Conservation (phyloP, 1,140 invertebrate genomes). For the Vanessa atalanta region DNA sequence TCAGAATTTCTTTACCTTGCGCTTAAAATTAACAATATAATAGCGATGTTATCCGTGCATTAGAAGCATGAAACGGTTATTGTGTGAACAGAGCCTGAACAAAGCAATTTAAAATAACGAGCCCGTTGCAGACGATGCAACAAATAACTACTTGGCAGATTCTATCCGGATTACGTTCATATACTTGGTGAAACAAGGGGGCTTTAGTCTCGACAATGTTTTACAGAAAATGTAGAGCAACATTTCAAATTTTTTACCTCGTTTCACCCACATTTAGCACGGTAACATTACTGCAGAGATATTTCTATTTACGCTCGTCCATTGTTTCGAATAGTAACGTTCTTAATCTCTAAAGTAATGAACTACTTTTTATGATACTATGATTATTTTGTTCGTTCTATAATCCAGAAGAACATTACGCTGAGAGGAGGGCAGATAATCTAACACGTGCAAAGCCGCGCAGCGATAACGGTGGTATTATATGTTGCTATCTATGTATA, state of each 20-base stretch:
- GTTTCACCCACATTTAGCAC: constrained; percentile 2
- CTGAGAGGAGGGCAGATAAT: neutral
- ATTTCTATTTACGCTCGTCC: neutral
- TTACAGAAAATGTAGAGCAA: neutral
- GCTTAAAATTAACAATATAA: neutral
- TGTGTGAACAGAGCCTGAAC: constrained; percentile 21
- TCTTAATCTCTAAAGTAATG: neutral
- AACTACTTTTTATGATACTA: neutral
- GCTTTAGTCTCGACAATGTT: constrained; percentile 17
- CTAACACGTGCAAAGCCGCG: neutral
- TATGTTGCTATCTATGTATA: too few relatives aligned
- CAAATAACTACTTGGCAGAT: constrained; percentile 31
- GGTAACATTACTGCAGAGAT: neutral
- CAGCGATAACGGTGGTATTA: too few relatives aligned
- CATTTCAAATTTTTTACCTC: neutral
- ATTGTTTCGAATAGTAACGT: neutral
- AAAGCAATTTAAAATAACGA: constrained; percentile 36
- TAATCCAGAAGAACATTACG: too few relatives aligned
- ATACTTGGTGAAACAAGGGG: constrained; percentile 13
- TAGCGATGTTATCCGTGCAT: constrained; percentile 11
- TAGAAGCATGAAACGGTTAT: neutral
- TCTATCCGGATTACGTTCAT: constrained; percentile 25
- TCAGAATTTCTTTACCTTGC: neutral
- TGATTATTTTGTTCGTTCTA: too few relatives aligned
- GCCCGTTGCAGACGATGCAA: constrained; percentile 23